Percentiles rank a stretch among this genome's conserved stretches.
These are phyloP conservation scores for Fundulus diaphanus DNA, from an alignment of 2,797 vertebrate genomes.

Conservation along the genomic window DNA sequence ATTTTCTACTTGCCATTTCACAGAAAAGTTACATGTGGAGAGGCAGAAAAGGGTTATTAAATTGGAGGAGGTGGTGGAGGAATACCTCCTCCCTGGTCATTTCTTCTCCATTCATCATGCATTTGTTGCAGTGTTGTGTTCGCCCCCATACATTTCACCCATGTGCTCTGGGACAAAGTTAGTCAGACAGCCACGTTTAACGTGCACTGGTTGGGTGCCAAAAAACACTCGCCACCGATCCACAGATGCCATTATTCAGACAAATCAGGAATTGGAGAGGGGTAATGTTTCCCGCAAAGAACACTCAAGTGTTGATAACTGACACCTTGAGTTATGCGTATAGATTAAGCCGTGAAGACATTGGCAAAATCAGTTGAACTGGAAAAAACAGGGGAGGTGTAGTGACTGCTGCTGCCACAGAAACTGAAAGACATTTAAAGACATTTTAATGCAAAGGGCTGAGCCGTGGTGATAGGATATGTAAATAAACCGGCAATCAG, in stretches of 20 bases:
- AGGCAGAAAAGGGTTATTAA: slow-evolving; percentile 29
- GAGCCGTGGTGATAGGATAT: slow-evolving; percentile 54
- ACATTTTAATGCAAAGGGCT: slow-evolving; percentile 60
- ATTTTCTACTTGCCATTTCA: slow-evolving; percentile 20
- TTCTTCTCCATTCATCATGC: slow-evolving; percentile 50
- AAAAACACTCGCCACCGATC: slow-evolving; percentile 32
- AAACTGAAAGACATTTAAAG: slow-evolving; percentile 60
- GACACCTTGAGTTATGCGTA: slow-evolving; percentile 72
- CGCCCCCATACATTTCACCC: slow-evolving; percentile 37
- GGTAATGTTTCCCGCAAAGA: slow-evolving; percentile 67
- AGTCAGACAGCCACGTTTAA: slow-evolving; percentile 47
- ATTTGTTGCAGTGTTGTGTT: slow-evolving; percentile 32
- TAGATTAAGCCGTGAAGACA: slow-evolving; percentile 69
- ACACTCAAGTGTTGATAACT: slow-evolving; percentile 65
- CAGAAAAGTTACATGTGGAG: slow-evolving; percentile 19
- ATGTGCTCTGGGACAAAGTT: slow-evolving; percentile 33
- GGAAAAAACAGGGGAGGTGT: slow-evolving; percentile 55
- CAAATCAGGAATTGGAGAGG: slow-evolving; percentile 48
- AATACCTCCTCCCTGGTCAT: slow-evolving; percentile 50
- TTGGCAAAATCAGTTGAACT: slow-evolving; percentile 70
- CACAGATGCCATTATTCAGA: slow-evolving; percentile 47
- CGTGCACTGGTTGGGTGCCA: slow-evolving; percentile 49
- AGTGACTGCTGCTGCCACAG: slow-evolving; percentile 22
- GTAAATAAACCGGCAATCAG: slow-evolving; percentile 66
- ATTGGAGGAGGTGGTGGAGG: slow-evolving; percentile 10